These are phyloP conservation scores for Euwallacea similis DNA, from an alignment of 1,140 invertebrate species.

Conservation along the genomic window DNA sequence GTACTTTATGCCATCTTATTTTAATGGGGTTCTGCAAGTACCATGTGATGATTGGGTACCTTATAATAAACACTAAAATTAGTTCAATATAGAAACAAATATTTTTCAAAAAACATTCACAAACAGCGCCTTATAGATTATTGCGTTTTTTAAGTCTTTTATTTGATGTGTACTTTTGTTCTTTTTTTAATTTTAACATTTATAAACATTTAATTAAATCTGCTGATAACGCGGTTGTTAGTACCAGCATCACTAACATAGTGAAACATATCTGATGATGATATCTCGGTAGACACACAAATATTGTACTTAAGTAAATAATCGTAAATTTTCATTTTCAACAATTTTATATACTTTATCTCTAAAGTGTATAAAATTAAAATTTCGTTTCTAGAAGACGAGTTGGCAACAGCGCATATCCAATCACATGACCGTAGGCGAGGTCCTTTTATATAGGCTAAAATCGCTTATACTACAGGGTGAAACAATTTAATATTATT, in stretches of 20 bases:
- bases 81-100: not conserved
- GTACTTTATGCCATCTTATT: not conserved
- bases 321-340: not conserved
- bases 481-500: not conserved
- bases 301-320: slow-evolving; percentile 6
- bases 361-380: slow-evolving; percentile 21
- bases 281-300: not conserved
- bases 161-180: slow-evolving; percentile 15
- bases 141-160: slow-evolving; percentile 14
- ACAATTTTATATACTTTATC: slow-evolving; percentile 12
- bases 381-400: slow-evolving; percentile 22
- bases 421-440: slow-evolving; percentile 20
- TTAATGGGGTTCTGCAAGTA: no score
- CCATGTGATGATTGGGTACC: no score
- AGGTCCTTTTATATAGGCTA: slow-evolving; percentile 8
- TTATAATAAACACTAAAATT: no score
- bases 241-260: slow-evolving; percentile 3
- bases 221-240: no score
- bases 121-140: not conserved
- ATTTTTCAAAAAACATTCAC: not conserved
- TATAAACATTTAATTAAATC: not conserved
- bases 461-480: no score
- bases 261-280: slow-evolving; percentile 7
- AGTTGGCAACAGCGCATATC: slow-evolving; percentile 20
- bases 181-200: not conserved